phyloP scores from a whole-genome alignment of 1,140 invertebrate species.

The Zaprionus ghesquierei region DNA sequence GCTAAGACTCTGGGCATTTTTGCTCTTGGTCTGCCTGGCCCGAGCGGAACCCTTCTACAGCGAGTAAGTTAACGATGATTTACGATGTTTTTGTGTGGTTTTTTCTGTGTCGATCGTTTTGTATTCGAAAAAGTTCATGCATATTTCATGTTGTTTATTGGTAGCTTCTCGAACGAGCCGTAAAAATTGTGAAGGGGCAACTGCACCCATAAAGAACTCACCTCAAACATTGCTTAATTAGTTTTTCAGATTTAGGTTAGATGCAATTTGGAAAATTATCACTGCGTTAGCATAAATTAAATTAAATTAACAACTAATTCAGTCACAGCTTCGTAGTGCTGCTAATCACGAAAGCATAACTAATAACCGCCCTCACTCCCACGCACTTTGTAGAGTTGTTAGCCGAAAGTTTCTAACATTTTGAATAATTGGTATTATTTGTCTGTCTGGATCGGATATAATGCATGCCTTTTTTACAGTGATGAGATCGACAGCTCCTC shows the following conservation, averaged over 20 bases:
- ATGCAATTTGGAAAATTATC: background rate
- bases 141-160: conserved; percentile 55
- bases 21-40: conserved; percentile 48
- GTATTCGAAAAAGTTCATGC: conserved; percentile 47
- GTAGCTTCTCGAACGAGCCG: background rate
- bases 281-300: background rate
- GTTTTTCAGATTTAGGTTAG: background rate
- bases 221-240: background rate
- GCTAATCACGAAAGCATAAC: background rate
- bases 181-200: background rate
- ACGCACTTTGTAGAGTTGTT: background rate
- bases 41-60: conserved; percentile 62
- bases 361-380: background rate
- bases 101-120: conserved; percentile 23
- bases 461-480: conserved; percentile 52
- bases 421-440: background rate
- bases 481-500: background rate
- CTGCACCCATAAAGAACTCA: background rate
- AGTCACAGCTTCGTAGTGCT: background rate
- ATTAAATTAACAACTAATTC: background rate
- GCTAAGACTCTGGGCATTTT: conserved; percentile 58
- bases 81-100: conserved; percentile 43
- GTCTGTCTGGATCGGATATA: conserved; percentile 14
- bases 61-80: conserved; percentile 55
- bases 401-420: background rate